Base-by-base conservation (phyloP, 2,797 vertebrate genomes). In the Catamblyrhynchus diadema region DNA sequence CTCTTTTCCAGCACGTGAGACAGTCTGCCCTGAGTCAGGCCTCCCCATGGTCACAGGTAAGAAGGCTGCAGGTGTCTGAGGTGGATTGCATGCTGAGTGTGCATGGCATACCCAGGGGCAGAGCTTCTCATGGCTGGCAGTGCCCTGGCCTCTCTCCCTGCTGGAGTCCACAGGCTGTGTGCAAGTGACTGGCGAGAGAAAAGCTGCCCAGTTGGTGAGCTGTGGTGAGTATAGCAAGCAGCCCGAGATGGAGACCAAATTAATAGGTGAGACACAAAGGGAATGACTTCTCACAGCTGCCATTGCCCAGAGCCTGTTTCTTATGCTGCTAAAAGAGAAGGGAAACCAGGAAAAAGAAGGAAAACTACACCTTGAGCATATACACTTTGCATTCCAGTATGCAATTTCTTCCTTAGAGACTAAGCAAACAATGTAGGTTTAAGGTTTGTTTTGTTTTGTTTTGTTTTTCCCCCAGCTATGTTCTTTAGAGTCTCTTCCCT, bases 381-480 rank as follows among this genome's bases (percentile, higher is more conserved):
- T 15, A 17, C 8, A 57, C 21, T 10, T 81, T 61, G 14, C 9
- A 27, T 33, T 33, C n/a, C 59, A 37, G 3, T 30, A 13, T n/a
- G 9, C 44, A 21, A 47, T 80, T 62, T 82, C 18, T 80, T 71
- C 25, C 37, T 33, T 56, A 60, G 18, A 60, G n/a, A 60, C 5
- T 56, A 71, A 60, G 24, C 3, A 80, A 45, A 51, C 15, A 42
- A 45, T 67, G 41, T 10, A 71, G 2, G 33, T 50, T 61, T 56
- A 9, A 23, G 10, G 9, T 1, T 1, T 2, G 11, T 17, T 7
- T 2, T 10, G n/a, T 25, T 32, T 19, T 41, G 39, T 41, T 4
- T 12, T 23, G 12, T 60, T 28, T 9, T 13, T 44, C 27, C 14
- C 22, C 6, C 11, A 50, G 9, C 2, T 59, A 12, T 59, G 12